Base-by-base conservation (phyloP, 2,888 invertebrate species). In the Heteromyza rotundicornis region DNA sequence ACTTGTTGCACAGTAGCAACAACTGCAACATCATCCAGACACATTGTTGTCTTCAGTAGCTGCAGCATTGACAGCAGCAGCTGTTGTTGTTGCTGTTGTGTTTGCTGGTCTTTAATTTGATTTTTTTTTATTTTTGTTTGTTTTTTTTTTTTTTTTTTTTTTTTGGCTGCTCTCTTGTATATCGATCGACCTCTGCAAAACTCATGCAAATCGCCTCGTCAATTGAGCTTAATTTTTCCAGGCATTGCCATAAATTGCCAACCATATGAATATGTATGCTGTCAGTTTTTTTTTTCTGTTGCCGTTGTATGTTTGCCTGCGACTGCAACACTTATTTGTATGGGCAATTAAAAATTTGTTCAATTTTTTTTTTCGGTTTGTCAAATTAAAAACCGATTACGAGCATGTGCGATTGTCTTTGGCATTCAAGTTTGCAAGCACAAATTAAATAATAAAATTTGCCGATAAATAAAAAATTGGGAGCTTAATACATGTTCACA, bases 141-240 rank as follows among this genome's bases (percentile, higher is more conserved):
- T 20, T 14, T 53, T 52, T 44, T n/a, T 17, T 55, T 19, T 14
- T 3, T 57, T 57, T 20, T 17, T 2, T 47, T 20, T 3, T 19
- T 47, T 2, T 47, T 47, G 20, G 19, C 19, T 3, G 17, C 14
- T 7, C n/a, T 40, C 7, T 27, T 27, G 27, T 40, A 3, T 40
- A n/a, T 40, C n/a, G 10, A 40, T 14, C n/a, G n/a, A 40, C 14
- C 40, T n/a, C 40, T 14, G 10, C 14, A 12, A 40, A 62, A 61
- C 62, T 63, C 64, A 68, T 71, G 70, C 70, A 69, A 71, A 71
- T 71, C 67, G 68, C 64, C 66, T 67, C 64, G 59, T 60, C 69
- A 72, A 72, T 72, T 72, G 70, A 68, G 69, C 69, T 65, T 69
- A 70, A 70, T 68, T 58, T 54, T 49, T 57, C 40, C 35, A 24